Evolutionary conservation across 2,113 vertebrate genomes (phyloP).

Genomic region (Sardina pilchardus): DNA sequence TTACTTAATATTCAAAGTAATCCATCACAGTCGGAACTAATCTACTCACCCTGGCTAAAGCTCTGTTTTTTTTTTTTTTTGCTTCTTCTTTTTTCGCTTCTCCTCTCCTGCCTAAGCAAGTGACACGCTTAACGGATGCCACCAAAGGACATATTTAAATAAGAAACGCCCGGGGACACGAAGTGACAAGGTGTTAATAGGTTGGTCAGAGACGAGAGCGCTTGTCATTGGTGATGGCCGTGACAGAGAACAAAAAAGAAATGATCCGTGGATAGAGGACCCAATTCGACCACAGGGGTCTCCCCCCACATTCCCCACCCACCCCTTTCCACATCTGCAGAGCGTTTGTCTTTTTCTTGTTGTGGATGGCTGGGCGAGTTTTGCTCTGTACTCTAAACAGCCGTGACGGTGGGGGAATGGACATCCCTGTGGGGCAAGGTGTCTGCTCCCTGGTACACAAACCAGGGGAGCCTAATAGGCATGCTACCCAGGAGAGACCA

Average conservation of each 20-base stretch:
- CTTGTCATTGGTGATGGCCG: background rate
- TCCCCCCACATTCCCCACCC: no score
- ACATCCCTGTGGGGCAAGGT: background rate
- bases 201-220: background rate
- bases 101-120: background rate
- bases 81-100: background rate
- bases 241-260: background rate
- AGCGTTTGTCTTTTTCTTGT: background rate
- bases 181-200: conserved; percentile 1
- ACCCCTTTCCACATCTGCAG: background rate
- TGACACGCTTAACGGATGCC: background rate
- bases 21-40: conserved; percentile 14
- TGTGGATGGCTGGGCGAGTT: background rate
- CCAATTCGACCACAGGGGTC: background rate
- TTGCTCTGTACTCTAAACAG: background rate
- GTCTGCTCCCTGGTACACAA: background rate
- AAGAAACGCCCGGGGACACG: background rate
- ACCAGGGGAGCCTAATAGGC: background rate
- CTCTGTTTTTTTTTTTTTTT: background rate
- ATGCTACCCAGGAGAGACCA: background rate
- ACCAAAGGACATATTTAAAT: background rate
- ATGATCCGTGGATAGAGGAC: background rate
- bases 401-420: background rate
- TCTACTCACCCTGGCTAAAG: background rate
- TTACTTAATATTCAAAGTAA: conserved; percentile 16